Conservation (phyloP, 2,113 vertebrate species). For the Brachypodius melanocephalos region DNA sequence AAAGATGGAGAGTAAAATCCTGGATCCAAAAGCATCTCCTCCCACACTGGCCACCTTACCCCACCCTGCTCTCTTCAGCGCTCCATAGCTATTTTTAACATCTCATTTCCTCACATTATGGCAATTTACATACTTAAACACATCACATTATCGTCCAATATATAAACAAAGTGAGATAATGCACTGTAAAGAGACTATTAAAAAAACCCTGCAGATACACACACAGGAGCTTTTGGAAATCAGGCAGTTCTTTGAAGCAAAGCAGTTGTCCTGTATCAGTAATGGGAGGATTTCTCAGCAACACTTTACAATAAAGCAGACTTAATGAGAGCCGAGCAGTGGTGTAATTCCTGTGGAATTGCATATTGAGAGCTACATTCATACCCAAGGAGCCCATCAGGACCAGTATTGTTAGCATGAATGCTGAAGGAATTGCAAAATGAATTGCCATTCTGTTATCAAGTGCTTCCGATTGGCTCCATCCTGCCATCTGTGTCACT, state of each 20-base stretch:
- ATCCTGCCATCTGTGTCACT: conserved; percentile 78
- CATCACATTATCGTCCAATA: conserved; percentile 65
- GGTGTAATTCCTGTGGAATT: conserved; percentile 75
- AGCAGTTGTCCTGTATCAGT: conserved; percentile 73
- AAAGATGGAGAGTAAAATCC: not conserved
- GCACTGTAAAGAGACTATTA: conserved; percentile 55
- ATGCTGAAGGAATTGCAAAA: conserved; percentile 76
- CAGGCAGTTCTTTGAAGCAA: conserved; percentile 71
- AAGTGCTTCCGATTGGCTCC: conserved; percentile 77
- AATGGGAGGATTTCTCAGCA: conserved; percentile 74
- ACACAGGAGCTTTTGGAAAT: conserved; percentile 72
- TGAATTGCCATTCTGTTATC: conserved; percentile 75
- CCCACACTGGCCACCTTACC: conserved; percentile 30
- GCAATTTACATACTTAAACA: conserved; percentile 77
- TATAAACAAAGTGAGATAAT: conserved; percentile 74
- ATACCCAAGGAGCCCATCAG: conserved; percentile 77
- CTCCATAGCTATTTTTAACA: conserved; percentile 72
- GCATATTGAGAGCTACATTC: conserved; percentile 81
- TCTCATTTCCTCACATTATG: conserved; percentile 76
- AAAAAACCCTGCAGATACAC: conserved; percentile 39
- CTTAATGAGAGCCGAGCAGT: conserved; percentile 75
- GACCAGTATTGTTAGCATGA: conserved; percentile 78
- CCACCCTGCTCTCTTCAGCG: not conserved
- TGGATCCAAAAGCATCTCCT: conserved; percentile 10
- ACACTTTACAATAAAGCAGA: conserved; percentile 79